A percentile compares a stretch with the other conserved stretches of the same genome.
These are phyloP conservation scores for Paedocypris micromegethes DNA, from an alignment of 2,797 vertebrate genomes.

Conservation along the genomic window DNA sequence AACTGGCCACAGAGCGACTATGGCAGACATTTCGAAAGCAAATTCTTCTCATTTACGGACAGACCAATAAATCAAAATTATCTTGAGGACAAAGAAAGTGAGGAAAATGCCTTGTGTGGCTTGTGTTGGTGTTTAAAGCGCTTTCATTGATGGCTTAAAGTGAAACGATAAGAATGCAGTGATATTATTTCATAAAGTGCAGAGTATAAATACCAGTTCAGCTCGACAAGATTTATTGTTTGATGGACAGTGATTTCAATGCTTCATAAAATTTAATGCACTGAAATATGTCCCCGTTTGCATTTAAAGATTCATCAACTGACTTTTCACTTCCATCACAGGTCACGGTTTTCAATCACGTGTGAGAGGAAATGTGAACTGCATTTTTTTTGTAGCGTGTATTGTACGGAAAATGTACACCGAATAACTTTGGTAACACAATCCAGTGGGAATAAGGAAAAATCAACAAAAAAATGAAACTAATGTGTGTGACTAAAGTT, in stretches of 20 bases:
- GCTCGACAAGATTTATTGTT: constrained; percentile 75
- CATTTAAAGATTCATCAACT: constrained; percentile 75
- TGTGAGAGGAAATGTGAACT: constrained; percentile 17
- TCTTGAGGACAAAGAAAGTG: constrained; percentile 97
- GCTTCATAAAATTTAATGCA: constrained; percentile 79
- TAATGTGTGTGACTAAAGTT: too few species aligned
- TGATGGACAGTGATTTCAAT: constrained; percentile 72
- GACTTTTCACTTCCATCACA: constrained; percentile 70
- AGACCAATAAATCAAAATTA: constrained; percentile 99
- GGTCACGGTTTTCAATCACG: constrained; percentile 58
- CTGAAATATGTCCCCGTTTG: constrained; percentile 73
- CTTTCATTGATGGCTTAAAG: constrained; percentile 54
- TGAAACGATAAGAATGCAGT: constrained; percentile 67
- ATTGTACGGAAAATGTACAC: too few species aligned
- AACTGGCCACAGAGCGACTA: constrained; percentile 90
- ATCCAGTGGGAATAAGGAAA: too few species aligned
- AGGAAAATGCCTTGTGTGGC: constrained; percentile 68
- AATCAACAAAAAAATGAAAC: too few species aligned
- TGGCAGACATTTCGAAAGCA: constrained; percentile 97
- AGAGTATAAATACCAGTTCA: constrained; percentile 68
- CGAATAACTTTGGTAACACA: too few species aligned
- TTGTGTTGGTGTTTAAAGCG: constrained; percentile 30
- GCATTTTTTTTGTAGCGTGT: constrained; percentile 8
- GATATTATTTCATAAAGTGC: constrained; percentile 66
- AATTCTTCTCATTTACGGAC: constrained; percentile 99